A percentile compares a stretch with the other conserved stretches of the same genome.
These are phyloP conservation scores for Otocyon megalotis DNA, from an alignment of 2,113 vertebrate species.

Conservation along the genomic window DNA sequence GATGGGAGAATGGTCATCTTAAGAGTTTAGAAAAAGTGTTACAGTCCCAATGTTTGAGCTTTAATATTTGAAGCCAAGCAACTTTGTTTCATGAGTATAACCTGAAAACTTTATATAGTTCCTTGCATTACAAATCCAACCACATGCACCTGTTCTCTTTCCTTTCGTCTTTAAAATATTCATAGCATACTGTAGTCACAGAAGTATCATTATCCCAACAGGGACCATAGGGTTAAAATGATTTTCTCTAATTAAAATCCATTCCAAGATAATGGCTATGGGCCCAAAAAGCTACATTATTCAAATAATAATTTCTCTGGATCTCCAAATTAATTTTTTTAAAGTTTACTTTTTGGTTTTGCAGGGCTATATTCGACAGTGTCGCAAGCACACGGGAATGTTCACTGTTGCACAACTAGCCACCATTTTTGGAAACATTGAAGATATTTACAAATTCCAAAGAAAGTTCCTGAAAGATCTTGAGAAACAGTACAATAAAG, in stretches of 20 bases:
- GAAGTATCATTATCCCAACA: neutral
- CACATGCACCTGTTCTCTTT: neutral
- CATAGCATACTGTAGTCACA: neutral
- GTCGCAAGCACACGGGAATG: conserved; percentile 96
- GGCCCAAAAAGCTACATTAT: neutral
- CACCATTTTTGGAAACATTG: conserved; percentile 99
- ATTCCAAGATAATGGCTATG: neutral
- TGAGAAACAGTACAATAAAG: conserved; percentile 97
- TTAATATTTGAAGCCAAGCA: neutral
- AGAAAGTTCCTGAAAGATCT: conserved; percentile 96
- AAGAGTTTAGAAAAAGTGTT: neutral
- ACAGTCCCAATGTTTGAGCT: neutral
- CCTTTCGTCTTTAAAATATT: neutral
- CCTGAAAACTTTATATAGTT: neutral
- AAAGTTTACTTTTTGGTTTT: neutral
- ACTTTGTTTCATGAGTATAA: neutral
- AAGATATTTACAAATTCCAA: conserved; percentile 99
- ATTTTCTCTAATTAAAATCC: conserved; percentile 46
- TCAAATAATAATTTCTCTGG: neutral
- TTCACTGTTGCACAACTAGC: conserved; percentile 93
- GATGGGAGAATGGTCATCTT: neutral
- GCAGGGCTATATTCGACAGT: conserved; percentile 98
- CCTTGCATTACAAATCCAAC: neutral
- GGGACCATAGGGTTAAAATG: neutral
- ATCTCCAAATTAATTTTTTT: neutral